Conservation (phyloP, 2,888 invertebrate species). For the Corbicula japonica region DNA sequence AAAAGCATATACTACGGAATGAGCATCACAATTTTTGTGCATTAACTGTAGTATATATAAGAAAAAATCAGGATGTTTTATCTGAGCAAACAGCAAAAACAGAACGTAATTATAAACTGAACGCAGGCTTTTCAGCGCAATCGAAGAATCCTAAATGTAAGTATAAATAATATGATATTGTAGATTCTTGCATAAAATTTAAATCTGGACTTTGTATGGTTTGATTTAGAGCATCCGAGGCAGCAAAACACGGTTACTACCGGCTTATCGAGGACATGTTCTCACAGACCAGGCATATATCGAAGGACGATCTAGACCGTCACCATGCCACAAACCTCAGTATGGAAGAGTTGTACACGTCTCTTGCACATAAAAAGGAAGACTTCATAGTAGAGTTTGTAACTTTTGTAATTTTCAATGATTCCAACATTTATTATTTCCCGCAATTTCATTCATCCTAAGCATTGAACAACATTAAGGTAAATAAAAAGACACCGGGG, state of each 20-base stretch:
- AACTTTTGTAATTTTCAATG: no score
- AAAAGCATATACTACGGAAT: no score
- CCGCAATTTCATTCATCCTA: no score
- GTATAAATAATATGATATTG: no score
- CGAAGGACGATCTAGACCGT: conserved; percentile 18
- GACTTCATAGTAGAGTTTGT: conserved; percentile 80
- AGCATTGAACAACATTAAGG: no score
- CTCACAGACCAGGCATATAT: neutral
- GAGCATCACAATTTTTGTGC: no score
- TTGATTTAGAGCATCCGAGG: conserved; percentile 72
- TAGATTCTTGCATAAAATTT: no score
- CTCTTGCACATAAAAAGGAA: conserved; percentile 74
- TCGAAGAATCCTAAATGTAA: no score
- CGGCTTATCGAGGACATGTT: conserved; percentile 74
- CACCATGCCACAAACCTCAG: conserved; percentile 56
- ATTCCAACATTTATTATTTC: no score
- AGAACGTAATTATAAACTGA: neutral
- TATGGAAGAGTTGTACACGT: conserved; percentile 67
- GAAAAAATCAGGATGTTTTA: neutral
- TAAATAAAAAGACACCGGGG: no score
- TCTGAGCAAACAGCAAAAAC: neutral
- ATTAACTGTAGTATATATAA: neutral
- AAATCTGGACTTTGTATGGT: neutral
- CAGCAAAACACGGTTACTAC: conserved; percentile 66
- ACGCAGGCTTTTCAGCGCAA: no score